Evolutionary conservation across 2,888 invertebrate species (phyloP), one percentile per base, ranked within the genome.

Genomic region (Harpalus rubripes): DNA sequence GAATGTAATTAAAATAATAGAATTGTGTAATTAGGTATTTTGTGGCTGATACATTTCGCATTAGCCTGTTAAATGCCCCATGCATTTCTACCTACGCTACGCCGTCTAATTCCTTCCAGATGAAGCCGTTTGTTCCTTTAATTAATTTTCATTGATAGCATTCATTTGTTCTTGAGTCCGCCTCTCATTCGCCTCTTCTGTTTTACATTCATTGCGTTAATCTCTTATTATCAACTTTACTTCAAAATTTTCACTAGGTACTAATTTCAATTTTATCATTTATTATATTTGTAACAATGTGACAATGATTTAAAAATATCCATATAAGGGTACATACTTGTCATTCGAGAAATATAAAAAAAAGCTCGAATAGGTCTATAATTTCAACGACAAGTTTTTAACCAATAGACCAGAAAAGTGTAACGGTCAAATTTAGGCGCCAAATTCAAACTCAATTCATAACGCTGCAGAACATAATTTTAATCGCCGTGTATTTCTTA

Each of bases 61-160:
- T 68, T 59, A 59, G 59, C 59, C 6, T 0, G 16, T 12, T 68
- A 68, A 68, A 68, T 32, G 68, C 68, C 32, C 68, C 68, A 32
- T 68, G 68, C 32, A 68, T 68, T 39, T 26, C 22, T 68, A 68
- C 68, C 68, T 68, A 68, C 68, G 39, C 68, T 68, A 41, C 68
- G 68, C 32, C 26, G 32, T 68, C 68, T 68, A 68, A 68, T 68
- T 68, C 68, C 68, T 68, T 68, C 68, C 68, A 68, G 68, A 68
- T 68, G 68, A 68, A 68, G 32, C 32, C 68, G 68, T 68, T 68
- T 68, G 68, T 68, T 68, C 68, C 68, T 68, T 68, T 68, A 68
- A 68, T 68, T 68, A 68, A 68, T 68, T 68, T 68, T 68, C 68
- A 68, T 68, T 68, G 68, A 68, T 68, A 68, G 68, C 68, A 68